phyloP scores from a whole-genome alignment of 2,888 invertebrate species.

The Steinernema hermaphroditum region DNA sequence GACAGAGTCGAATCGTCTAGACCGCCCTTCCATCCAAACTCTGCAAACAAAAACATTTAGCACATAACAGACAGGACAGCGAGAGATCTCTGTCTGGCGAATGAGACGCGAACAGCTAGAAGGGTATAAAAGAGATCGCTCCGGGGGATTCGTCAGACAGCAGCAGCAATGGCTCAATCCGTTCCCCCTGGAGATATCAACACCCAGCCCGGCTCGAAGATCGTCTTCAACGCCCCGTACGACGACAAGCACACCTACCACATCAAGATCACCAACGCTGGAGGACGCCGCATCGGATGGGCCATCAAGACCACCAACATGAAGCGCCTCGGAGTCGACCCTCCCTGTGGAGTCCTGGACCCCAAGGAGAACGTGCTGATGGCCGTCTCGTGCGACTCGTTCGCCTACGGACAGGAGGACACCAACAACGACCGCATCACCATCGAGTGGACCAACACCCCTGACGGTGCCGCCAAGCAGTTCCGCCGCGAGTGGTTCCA shows the following conservation, averaged over 20 bases:
- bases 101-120: no score
- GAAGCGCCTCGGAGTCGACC: slow-evolving; percentile 56
- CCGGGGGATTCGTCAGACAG: no score
- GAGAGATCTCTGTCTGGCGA: no score
- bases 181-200: slow-evolving; percentile 53
- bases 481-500: slow-evolving; percentile 57
- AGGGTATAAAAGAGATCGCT: no score
- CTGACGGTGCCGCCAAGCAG: slow-evolving; percentile 46
- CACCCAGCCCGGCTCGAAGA: slow-evolving; percentile 44
- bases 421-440: slow-evolving; percentile 51
- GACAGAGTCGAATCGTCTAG: no score
- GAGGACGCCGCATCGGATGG: slow-evolving; percentile 55
- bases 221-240: slow-evolving; percentile 32
- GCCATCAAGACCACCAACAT: slow-evolving; percentile 62
- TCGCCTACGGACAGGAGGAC: slow-evolving; percentile 49
- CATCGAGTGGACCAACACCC: slow-evolving; percentile 50
- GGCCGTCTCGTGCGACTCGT: slow-evolving; percentile 59
- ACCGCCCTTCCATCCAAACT: no score
- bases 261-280: slow-evolving; percentile 41
- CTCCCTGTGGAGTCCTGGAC: slow-evolving; percentile 59
- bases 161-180: slow-evolving; percentile 52
- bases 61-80: no score
- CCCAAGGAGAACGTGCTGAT: slow-evolving; percentile 55
- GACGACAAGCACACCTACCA: slow-evolving; percentile 33
- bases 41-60: no score